These are phyloP conservation scores for Brachionus angularis DNA, from an alignment of 1,140 invertebrate species.

Conservation along the genomic window DNA sequence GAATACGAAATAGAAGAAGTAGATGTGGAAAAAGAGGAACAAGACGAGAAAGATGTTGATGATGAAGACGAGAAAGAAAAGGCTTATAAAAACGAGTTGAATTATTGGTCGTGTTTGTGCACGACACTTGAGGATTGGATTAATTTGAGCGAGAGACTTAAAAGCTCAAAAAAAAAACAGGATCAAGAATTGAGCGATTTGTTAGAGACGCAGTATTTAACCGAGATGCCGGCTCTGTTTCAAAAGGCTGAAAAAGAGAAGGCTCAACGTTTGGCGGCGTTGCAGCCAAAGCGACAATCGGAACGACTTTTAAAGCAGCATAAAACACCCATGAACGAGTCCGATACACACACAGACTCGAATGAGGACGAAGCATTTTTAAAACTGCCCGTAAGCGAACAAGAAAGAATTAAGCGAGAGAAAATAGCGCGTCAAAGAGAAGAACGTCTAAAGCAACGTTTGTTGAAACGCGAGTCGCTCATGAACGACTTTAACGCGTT, in stretches of 20 bases:
- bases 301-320: background rate
- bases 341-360: too few relatives aligned
- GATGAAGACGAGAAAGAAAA: background rate
- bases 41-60: background rate
- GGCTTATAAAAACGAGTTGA: slow-evolving; percentile 13
- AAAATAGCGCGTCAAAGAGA: slow-evolving; percentile 24
- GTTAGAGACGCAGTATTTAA: slow-evolving; percentile 12
- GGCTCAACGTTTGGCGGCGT: background rate
- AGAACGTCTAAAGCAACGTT: slow-evolving; percentile 10
- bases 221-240: slow-evolving; percentile 29
- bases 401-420: slow-evolving; percentile 19
- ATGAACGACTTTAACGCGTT: background rate
- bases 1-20: background rate
- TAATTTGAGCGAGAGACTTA: background rate
- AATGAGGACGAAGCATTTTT: slow-evolving; percentile 8
- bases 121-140: background rate
- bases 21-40: background rate
- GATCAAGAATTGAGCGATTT: slow-evolving; percentile 9
- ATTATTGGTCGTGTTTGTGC: slow-evolving; percentile 38
- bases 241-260: slow-evolving; percentile 18
- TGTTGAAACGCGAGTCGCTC: slow-evolving; percentile 1
- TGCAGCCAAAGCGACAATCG: slow-evolving; percentile 28
- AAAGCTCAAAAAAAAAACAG: background rate
- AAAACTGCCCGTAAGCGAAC: background rate
- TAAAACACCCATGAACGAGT: background rate